phyloP scores from a whole-genome alignment of 1,140 invertebrate species.

The Lepidurus apus region DNA sequence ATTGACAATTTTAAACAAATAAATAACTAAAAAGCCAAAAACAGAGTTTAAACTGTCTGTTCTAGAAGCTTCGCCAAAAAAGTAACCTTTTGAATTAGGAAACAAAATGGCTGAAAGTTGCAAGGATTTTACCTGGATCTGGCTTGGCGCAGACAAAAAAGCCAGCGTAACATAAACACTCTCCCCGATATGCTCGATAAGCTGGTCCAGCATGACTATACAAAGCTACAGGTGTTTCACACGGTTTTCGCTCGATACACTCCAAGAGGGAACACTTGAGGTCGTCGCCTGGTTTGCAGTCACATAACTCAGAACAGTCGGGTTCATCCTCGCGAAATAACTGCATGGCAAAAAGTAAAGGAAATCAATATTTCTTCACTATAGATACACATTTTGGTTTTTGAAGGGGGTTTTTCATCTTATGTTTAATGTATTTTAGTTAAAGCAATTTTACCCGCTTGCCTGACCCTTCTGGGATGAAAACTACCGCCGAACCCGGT shows the following conservation, averaged over 20 bases:
- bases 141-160: slow-evolving; percentile 86
- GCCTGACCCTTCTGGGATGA: slow-evolving; percentile 64
- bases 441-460: slow-evolving; percentile 57
- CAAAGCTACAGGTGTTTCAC: slow-evolving; percentile 69
- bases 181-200: slow-evolving; percentile 77
- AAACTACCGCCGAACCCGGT: slow-evolving; percentile 63
- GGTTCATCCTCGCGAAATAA: slow-evolving; percentile 78
- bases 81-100: background rate
- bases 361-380: slow-evolving; percentile 28
- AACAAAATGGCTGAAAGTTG: background rate
- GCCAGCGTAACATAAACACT: slow-evolving; percentile 83
- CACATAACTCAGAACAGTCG: slow-evolving; percentile 73
- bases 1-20: background rate
- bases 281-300: slow-evolving; percentile 66
- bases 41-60: background rate
- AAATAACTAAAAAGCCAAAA: background rate
- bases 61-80: background rate
- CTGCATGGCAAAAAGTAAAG: slow-evolving; percentile 48
- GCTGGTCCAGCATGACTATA: slow-evolving; percentile 82
- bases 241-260: slow-evolving; percentile 73
- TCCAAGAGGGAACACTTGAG: slow-evolving; percentile 71
- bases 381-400: background rate
- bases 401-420: background rate
- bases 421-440: slow-evolving; percentile 10
- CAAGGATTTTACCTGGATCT: slow-evolving; percentile 57